These are phyloP conservation scores for Melipona bicolor DNA, from an alignment of 2,888 invertebrate species.

Conservation along the genomic window DNA sequence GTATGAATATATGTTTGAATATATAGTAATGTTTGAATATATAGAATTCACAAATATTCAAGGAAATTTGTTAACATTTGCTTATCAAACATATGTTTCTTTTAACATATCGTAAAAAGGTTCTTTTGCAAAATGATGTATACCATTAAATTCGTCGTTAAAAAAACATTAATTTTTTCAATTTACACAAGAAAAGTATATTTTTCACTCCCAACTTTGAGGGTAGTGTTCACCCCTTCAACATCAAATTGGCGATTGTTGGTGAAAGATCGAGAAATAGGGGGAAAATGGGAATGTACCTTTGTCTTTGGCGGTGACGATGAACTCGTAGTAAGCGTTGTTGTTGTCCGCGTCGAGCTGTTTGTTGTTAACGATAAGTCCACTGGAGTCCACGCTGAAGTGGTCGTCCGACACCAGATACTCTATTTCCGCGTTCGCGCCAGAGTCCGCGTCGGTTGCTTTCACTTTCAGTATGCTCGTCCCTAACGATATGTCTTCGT, in stretches of 20 bases:
- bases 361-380: conserved; percentile 96
- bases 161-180: no score
- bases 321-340: conserved; percentile 97
- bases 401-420: conserved; percentile 96
- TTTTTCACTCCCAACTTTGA: background rate
- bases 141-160: no score
- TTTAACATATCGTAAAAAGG: no score
- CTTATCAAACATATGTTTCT: no score
- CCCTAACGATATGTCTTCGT: conserved; percentile 96
- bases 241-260: background rate
- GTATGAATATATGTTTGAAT: no score
- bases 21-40: no score
- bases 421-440: conserved; percentile 97
- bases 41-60: no score
- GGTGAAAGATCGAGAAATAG: background rate
- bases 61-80: no score
- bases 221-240: background rate
- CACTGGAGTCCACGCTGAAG: conserved; percentile 96
- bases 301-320: conserved; percentile 97
- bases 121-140: no score
- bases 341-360: conserved; percentile 98
- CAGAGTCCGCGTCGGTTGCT: conserved; percentile 97
- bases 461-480: conserved; percentile 97
- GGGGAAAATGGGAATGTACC: conserved; percentile 83
- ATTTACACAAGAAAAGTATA: no score